Base-by-base conservation (phyloP, 2,113 vertebrate genomes). In the Heliornis fulica region DNA sequence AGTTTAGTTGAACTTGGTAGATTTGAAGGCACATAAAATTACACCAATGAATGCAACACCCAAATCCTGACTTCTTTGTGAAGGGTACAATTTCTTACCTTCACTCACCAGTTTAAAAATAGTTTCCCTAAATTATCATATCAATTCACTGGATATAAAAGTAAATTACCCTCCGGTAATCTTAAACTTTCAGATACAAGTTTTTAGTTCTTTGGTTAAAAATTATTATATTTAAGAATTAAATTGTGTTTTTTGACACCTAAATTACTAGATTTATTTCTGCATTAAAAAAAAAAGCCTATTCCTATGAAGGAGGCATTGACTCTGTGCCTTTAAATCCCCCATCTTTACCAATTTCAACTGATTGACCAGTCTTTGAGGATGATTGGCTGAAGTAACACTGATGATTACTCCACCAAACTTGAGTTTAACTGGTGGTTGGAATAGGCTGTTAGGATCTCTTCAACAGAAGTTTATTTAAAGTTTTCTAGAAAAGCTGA, bases 241-340 rank as follows among this genome's bases (percentile, higher is more conserved):
- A 59, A 51, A 25, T 57, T 70, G 2, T 2, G 82, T 45, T 32
- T 16, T 70, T 93, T 92, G 34, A 6, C 59, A 45, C 2, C 21
- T 74, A 7, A 61, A 50, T 45, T 68, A 10, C 7, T 53, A 54
- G 4, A 41, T 22, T 48, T 41, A n/a, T 66, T 88, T 75, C 23
- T 71, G 10, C 31, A 57, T 66, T n/a, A n/a, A n/a, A n/a, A 32
- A 53, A 53, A 75, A 21, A 1, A 0, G 0, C 45, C 7, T 36
- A 28, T 50, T 50, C 15, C 15, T 60, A 21, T 41, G 32, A 88
- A 88, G 43, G 10, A 50, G 8, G 4, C 7, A 26, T 20, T 71
- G 46, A 9, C 3, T 51, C 6, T 17, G 9, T 21, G 5, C 26
- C 3, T 56, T 38, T 8, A 81, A 60, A 60, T 60, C 13, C 48